Conservation (phyloP, 2,888 invertebrate species). For the Tinea trinotella region DNA sequence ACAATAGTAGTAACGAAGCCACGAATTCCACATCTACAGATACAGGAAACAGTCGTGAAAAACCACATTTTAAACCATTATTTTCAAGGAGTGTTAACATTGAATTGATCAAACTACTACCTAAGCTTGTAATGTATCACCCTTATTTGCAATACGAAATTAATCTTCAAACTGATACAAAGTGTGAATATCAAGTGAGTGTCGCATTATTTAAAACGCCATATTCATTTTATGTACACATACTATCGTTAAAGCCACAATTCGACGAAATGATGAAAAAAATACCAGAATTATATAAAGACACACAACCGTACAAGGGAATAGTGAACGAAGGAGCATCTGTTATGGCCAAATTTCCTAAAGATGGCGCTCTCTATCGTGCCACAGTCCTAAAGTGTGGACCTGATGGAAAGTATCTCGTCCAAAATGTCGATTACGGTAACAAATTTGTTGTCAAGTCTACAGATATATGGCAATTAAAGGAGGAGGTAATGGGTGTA, state of each 20-base stretch:
- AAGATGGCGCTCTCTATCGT: conserved; percentile 80
- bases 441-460: conserved; percentile 76
- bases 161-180: too few species aligned
- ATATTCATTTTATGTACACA: conserved; percentile 78
- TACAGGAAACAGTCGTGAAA: too few species aligned
- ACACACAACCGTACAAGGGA: conserved; percentile 50
- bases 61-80: too few species aligned
- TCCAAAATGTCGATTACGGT: conserved; percentile 84
- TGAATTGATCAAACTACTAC: too few species aligned
- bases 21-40: too few species aligned
- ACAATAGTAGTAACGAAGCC: too few species aligned
- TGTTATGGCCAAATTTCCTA: conserved; percentile 79
- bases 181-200: too few species aligned
- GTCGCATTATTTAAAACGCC: conserved; percentile 85
- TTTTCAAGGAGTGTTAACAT: too few species aligned
- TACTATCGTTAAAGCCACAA: conserved; percentile 58
- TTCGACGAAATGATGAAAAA: conserved; percentile 81
- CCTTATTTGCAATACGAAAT: too few species aligned
- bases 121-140: too few species aligned
- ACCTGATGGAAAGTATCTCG: conserved; percentile 73
- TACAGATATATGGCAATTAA: conserved; percentile 79
- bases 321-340: conserved; percentile 72
- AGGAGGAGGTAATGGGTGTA: conserved; percentile 74
- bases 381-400: conserved; percentile 75
- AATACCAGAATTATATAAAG: conserved; percentile 78